Conservation (phyloP, 2,888 invertebrate genomes). For the Diaphora mendica region DNA sequence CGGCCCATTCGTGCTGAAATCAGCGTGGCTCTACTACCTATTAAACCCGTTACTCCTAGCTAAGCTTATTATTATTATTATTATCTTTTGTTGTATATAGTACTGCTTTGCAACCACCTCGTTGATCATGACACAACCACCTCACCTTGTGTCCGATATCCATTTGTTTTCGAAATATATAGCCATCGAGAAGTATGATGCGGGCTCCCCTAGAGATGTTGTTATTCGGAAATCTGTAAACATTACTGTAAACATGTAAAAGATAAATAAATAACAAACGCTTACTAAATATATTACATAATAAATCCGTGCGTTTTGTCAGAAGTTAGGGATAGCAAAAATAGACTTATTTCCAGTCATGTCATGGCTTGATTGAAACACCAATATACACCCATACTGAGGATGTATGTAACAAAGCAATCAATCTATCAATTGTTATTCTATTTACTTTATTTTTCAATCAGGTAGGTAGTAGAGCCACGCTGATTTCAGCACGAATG, state of each 20-base stretch:
- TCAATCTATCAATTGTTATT: neutral
- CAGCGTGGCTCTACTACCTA: too few species aligned
- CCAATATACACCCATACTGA: neutral
- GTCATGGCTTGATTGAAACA: neutral
- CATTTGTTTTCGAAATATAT: conserved; percentile 27
- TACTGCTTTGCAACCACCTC: conserved; percentile 25
- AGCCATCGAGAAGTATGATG: conserved; percentile 23
- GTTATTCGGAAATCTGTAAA: conserved; percentile 11
- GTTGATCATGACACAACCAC: conserved; percentile 30
- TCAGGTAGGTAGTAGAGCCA: too few species aligned
- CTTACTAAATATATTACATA: neutral
- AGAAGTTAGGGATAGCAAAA: neutral
- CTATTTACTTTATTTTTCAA: neutral
- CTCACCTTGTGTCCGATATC: conserved; percentile 16
- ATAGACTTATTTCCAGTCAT: neutral
- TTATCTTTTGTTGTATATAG: conserved; percentile 22
- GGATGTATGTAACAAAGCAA: neutral
- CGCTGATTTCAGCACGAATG: too few species aligned
- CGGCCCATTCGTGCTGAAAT: too few species aligned
- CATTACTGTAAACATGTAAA: too few species aligned
- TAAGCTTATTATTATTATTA: too few species aligned
- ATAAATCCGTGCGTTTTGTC: neutral
- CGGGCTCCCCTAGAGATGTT: conserved; percentile 26
- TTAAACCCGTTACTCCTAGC: neutral
- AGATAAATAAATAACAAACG: neutral